A percentile compares a stretch with the other conserved stretches of the same genome.
Evolutionary conservation across 2,797 vertebrate genomes (phyloP).

Genomic region (Parauchenoglanis ngamensis): DNA sequence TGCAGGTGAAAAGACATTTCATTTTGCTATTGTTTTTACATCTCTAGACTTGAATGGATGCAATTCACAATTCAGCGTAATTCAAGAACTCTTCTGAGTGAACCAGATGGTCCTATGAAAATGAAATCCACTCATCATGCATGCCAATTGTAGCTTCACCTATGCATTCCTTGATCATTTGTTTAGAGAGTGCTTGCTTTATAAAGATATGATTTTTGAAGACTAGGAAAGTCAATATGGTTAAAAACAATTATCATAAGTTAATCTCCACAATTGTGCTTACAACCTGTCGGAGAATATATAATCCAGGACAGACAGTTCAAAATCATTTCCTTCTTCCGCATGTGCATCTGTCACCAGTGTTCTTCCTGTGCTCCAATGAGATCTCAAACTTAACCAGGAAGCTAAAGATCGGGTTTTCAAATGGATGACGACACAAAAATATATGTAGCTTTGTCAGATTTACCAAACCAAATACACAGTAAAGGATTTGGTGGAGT

Average conservation of each 20-base stretch:
- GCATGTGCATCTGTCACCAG: neutral
- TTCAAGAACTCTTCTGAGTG: conserved; percentile 28
- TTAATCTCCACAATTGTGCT: conserved; percentile 28
- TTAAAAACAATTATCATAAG: conserved; percentile 36
- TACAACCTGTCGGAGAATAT: conserved; percentile 14
- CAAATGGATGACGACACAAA: neutral
- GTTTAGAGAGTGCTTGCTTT: conserved; percentile 5
- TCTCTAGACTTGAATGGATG: conserved; percentile 1
- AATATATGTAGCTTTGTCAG: neutral
- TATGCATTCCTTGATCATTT: conserved; percentile 15
- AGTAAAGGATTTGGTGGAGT: neutral
- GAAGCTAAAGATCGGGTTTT: neutral
- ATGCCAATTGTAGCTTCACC: conserved; percentile 21
- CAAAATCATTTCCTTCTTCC: conserved; percentile 1
- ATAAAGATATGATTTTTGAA: neutral
- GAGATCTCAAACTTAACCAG: neutral
- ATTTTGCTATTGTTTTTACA: conserved; percentile 8
- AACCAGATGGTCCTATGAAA: conserved; percentile 33
- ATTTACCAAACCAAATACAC: neutral
- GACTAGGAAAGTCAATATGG: neutral
- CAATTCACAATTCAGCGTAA: conserved; percentile 4
- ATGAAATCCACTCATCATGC: conserved; percentile 19
- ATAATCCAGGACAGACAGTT: conserved; percentile 5
- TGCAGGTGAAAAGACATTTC: neutral
- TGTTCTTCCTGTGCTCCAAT: neutral